Percentiles rank a stretch among this genome's conserved stretches.
Evolutionary conservation across 2,113 vertebrate species (phyloP).

Genomic region (Scophthalmus maximus): DNA sequence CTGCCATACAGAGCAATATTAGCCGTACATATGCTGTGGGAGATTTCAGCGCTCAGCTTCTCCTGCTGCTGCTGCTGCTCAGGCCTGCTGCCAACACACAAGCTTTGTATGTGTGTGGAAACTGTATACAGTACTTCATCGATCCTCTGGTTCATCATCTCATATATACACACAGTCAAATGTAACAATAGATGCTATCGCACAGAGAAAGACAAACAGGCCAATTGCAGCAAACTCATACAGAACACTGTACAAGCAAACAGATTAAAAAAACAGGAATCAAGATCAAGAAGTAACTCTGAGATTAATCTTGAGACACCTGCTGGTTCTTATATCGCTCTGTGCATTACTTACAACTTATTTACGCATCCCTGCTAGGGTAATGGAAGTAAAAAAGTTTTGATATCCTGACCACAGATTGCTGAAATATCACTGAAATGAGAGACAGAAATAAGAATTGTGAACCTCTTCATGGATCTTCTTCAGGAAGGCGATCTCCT

Average conservation of each 20-base stretch:
- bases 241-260: too few relatives aligned
- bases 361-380: too few relatives aligned
- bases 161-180: slow-evolving; percentile 1
- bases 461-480: slow-evolving; percentile 92
- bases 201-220: slow-evolving; percentile 13
- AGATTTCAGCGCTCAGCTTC: slow-evolving; percentile 20
- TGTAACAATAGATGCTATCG: neutral
- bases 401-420: too few relatives aligned
- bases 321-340: too few relatives aligned
- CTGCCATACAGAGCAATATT: slow-evolving; percentile 13
- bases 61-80: too few relatives aligned
- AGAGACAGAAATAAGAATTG: neutral
- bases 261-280: neutral
- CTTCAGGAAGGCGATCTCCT: slow-evolving; percentile 97
- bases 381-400: too few relatives aligned
- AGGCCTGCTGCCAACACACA: neutral
- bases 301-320: too few relatives aligned
- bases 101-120: slow-evolving; percentile 21
- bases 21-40: slow-evolving; percentile 38
- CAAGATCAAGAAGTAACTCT: too few relatives aligned
- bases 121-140: neutral
- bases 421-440: neutral
- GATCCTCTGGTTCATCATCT: neutral
- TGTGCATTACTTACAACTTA: neutral
- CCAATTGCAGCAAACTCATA: too few relatives aligned